These are phyloP conservation scores for Galleria mellonella DNA, from an alignment of 1,140 invertebrate species.

Conservation along the genomic window DNA sequence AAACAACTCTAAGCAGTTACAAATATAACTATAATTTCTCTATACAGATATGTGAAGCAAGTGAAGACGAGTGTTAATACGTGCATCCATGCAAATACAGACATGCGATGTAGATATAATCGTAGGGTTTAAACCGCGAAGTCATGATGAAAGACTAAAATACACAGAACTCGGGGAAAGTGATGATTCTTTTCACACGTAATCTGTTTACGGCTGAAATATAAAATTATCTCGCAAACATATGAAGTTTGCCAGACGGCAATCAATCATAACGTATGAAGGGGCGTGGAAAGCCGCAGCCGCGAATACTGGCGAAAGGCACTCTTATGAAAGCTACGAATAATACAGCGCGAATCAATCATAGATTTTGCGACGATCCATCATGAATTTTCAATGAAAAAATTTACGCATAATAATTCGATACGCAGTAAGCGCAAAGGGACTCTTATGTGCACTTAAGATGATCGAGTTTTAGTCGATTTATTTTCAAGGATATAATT, in stretches of 20 bases:
- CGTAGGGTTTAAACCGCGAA: slow-evolving; percentile 22
- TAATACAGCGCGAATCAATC: slow-evolving; percentile 70
- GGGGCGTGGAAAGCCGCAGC: slow-evolving; percentile 55
- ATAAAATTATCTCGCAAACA: slow-evolving; percentile 72
- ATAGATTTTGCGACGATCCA: slow-evolving; percentile 68
- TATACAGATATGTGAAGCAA: neutral
- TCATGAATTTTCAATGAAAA: slow-evolving; percentile 67
- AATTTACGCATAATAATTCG: slow-evolving; percentile 26
- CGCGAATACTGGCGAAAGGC: slow-evolving; percentile 51
- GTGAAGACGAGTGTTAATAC: neutral
- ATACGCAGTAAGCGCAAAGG: slow-evolving; percentile 11
- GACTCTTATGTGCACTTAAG: slow-evolving; percentile 14
- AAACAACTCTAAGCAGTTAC: neutral
- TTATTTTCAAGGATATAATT: slow-evolving; percentile 2
- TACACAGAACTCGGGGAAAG: slow-evolving; percentile 38
- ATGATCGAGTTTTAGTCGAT: slow-evolving; percentile 11
- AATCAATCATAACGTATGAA: slow-evolving; percentile 64
- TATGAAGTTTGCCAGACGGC: slow-evolving; percentile 63
- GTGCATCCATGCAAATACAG: too few relatives aligned
- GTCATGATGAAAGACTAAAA: slow-evolving; percentile 48
- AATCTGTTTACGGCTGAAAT: slow-evolving; percentile 71
- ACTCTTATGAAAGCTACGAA: slow-evolving; percentile 62
- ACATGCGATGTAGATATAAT: slow-evolving; percentile 9
- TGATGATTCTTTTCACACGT: slow-evolving; percentile 65
- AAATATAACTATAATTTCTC: neutral